Base-by-base conservation (phyloP, 2,113 vertebrate species). In the Turnix velox region DNA sequence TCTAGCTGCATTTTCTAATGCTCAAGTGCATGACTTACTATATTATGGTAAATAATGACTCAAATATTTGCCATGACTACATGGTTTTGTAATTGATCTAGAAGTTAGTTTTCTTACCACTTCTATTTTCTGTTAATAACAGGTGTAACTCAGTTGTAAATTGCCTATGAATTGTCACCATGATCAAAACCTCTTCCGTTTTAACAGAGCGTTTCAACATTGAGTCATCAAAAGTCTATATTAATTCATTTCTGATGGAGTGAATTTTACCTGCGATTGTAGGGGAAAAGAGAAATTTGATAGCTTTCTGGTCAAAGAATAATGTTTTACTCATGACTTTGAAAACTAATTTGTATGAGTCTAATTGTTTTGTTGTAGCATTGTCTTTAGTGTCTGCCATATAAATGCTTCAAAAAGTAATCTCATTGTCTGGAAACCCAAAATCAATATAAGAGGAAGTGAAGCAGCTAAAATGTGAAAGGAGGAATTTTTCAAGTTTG, bases 371-470 rank as follows among this genome's bases (percentile, higher is more conserved):
- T 87, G 62, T 93, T 93, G 73, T 57, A 89, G 58, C 27, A 35
- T 95, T 95, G 71, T 91, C 88, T 74, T 94, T 73, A 79, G 51
- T 30, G 14, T 92, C 16, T 82, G 42, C 54, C 82, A 13, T 91
- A 58, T 66, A 78, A 96, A 58, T 87, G 74, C 27, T 89, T 95
- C 79, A 91, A 82, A 94, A 92, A 55, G 90, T 87, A 89, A 94
- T 96, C 81, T 89, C 49, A 69, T 91, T 84, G 69, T 91, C 69
- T 95, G 27, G 45, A 93, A 95, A 84, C 28, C 24, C 55, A 84
- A 93, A 94, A 95, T 96, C 95, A 87, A 96, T 96, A 85, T 31
- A 82, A 93, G 92, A 92, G 59, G 77, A 95, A 95, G 63, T 0
- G 42, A 94, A 94, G 88, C 87, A 91, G 77, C 69, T 88, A 82